phyloP scores from a whole-genome alignment of 2,113 vertebrate species.

The Scartelaos histophorus region DNA sequence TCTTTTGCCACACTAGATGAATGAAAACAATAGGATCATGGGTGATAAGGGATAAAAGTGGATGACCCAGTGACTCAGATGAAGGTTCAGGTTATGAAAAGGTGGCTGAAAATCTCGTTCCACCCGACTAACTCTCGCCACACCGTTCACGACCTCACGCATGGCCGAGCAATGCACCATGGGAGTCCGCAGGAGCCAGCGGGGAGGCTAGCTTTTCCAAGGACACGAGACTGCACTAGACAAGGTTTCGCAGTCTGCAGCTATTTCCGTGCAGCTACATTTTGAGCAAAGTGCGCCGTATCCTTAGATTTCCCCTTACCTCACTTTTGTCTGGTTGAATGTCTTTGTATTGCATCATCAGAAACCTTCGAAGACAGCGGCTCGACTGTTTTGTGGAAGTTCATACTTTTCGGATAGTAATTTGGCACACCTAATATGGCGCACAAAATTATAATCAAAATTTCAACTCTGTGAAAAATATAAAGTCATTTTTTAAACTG shows the following conservation, averaged over 20 bases:
- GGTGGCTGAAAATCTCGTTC: conserved; percentile 21
- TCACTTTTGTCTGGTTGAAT: conserved; percentile 11
- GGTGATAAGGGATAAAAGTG: background rate
- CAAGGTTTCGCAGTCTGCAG: background rate
- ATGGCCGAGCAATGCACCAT: conserved; percentile 45
- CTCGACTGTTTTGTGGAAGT: conserved; percentile 10
- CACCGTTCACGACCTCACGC: conserved; percentile 41
- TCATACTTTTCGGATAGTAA: background rate
- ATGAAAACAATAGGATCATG: background rate
- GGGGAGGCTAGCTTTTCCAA: conserved; percentile 4
- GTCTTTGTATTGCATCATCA: conserved; percentile 56
- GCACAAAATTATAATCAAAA: background rate
- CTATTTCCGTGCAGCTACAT: background rate
- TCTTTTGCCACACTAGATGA: conserved; percentile 1
- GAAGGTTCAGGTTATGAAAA: conserved; percentile 6
- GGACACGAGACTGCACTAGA: background rate
- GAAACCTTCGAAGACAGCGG: conserved; percentile 22
- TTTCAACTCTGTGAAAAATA: background rate
- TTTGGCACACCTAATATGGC: background rate
- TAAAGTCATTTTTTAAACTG: no score
- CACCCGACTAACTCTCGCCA: conserved; percentile 17
- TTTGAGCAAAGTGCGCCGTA: background rate
- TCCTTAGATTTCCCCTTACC: background rate
- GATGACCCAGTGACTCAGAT: conserved; percentile 20
- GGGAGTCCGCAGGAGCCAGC: conserved; percentile 17